Evolutionary conservation across 2,797 vertebrate genomes (phyloP), one percentile per base, ranked within the genome.

Genomic region (Protosalanx chinensis): DNA sequence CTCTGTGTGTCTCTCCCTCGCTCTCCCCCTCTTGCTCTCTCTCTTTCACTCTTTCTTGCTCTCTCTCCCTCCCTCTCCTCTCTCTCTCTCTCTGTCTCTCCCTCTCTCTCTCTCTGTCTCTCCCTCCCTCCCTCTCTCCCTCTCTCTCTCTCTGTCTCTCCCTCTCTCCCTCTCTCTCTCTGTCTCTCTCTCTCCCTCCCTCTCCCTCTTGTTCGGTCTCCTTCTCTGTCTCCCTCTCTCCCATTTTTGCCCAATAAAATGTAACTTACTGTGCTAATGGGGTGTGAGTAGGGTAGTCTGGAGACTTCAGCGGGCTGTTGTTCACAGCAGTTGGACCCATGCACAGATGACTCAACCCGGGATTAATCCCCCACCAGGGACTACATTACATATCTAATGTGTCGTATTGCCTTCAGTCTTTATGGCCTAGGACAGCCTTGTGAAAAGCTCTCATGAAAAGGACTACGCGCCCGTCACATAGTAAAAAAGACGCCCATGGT

Each of bases 241-340:
- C 33, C 29, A 20, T 13, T 33, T 12, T 1, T 33, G 2, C 20
- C 3, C 6, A 32, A 16, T 41, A 41, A 41, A 41, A 41, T 46
- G 23, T 12, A 18, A 29, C 6, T 41, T 29, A 20, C 46, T 27
- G 68, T 61, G 68, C 29, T 70, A 6, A 60, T 60, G 35, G 20
- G 4, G 68, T 61, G 68, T 66, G 64, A 66, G 13, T 70, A 57
- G 8, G 61, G 5, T 70, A 23, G 8, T 32, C 57, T 23, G 4
- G 5, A 57, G 51, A 67, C 32, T 68, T 32, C 32, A 33, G 12
- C 18, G 6, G 23, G 67, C 27, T 60, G 6, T 57, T 5, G 6
- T 53, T 16, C 51, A n/a, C 37, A 37, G 35, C 35, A 41, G 37
- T 41, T 41, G 10, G 37, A 13, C 37, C 1, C 37, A 12, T 12